These are phyloP conservation scores for Dendrocincla tyrannina DNA, from an alignment of 2,797 vertebrate genomes.

Conservation along the genomic window DNA sequence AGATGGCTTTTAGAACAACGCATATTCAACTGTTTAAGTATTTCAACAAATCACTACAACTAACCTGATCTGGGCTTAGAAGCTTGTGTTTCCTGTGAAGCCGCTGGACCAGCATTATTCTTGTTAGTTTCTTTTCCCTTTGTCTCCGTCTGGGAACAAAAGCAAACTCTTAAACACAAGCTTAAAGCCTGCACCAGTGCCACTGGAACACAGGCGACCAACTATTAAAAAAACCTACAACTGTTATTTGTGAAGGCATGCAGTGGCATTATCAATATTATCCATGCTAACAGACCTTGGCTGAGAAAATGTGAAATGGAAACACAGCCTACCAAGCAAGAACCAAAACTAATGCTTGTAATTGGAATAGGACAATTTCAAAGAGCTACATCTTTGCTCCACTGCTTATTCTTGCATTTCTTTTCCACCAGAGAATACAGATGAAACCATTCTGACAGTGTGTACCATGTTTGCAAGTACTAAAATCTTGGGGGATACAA, in stretches of 20 bases:
- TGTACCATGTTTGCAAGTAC: neutral
- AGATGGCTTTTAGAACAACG: neutral
- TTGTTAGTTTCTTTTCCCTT: conserved; percentile 79
- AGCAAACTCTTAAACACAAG: neutral
- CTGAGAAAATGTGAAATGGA: neutral
- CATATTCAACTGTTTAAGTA: neutral
- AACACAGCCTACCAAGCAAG: neutral
- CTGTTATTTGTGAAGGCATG: neutral
- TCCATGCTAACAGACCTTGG: neutral
- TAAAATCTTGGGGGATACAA: neutral
- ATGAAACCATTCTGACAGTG: neutral
- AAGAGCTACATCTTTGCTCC: neutral
- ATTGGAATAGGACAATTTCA: neutral
- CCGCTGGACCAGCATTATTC: conserved; percentile 53
- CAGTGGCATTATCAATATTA: neutral
- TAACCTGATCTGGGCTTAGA: conserved; percentile 73
- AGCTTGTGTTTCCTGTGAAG: conserved; percentile 70
- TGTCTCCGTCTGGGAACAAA: conserved; percentile 71
- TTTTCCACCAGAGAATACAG: neutral
- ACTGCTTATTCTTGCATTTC: neutral
- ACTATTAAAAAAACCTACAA: neutral
- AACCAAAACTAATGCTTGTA: neutral
- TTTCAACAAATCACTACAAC: neutral
- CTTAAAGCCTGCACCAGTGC: neutral
- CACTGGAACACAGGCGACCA: neutral